A percentile compares a stretch with the other conserved stretches of the same genome.
phyloP scores from a whole-genome alignment of 2,888 invertebrate genomes.

The Plusia festucae region DNA sequence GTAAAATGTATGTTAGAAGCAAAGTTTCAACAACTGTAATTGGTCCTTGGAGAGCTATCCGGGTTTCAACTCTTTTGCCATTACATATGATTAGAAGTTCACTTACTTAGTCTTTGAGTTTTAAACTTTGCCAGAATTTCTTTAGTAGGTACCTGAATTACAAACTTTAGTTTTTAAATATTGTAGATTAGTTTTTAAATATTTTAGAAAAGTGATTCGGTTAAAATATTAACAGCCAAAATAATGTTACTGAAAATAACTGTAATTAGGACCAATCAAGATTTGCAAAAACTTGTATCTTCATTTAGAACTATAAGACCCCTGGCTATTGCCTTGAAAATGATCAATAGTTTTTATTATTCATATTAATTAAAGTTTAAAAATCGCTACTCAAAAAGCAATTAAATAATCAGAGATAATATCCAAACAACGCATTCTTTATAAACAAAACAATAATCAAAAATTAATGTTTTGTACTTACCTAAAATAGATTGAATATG shows the following conservation, averaged over 20 bases:
- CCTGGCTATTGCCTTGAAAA: no score
- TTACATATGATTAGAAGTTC: constrained; percentile 7
- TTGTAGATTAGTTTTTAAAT: no score
- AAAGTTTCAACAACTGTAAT: constrained; percentile 2
- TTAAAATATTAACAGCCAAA: no score
- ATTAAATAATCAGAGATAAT: neutral
- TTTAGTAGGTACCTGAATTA: neutral
- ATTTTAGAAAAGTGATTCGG: no score
- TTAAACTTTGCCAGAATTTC: constrained; percentile 3
- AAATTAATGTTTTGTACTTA: no score
- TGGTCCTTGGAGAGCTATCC: constrained; percentile 3
- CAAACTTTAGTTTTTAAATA: neutral
- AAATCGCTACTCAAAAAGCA: neutral
- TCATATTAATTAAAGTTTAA: no score
- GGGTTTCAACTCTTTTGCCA: constrained; percentile 5
- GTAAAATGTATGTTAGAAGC: neutral
- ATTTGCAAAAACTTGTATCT: no score
- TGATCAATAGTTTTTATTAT: no score
- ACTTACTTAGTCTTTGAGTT: neutral
- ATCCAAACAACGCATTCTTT: neutral
- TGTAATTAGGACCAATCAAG: no score
- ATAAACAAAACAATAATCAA: neutral
- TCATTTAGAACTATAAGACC: no score
- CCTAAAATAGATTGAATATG: neutral
- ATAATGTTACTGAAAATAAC: no score